Evolutionary conservation across 2,888 invertebrate species (phyloP).

Genomic region (Dynastes maya): DNA sequence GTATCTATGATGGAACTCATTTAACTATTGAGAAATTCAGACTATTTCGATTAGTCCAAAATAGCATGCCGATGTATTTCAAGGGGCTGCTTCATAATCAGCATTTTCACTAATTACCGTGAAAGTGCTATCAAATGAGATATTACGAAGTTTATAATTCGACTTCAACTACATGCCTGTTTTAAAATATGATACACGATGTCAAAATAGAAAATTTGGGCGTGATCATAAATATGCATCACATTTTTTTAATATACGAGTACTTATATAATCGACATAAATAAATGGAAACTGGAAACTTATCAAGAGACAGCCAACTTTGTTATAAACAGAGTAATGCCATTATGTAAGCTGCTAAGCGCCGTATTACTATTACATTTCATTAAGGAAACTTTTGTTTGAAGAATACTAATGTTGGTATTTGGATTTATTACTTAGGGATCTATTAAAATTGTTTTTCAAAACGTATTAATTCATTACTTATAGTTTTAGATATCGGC

Average conservation of each 20-base stretch:
- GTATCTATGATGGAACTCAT: not conserved
- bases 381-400: no score
- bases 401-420: no score
- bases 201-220: slow-evolving; percentile 16
- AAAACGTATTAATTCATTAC: no score
- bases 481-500: no score
- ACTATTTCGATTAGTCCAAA: not conserved
- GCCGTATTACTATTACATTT: no score
- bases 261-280: slow-evolving; percentile 17
- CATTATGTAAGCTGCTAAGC: not conserved
- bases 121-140: slow-evolving; percentile 13
- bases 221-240: slow-evolving; percentile 5
- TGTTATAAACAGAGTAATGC: not conserved
- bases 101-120: slow-evolving; percentile 22
- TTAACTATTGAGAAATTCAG: not conserved
- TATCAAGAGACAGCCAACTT: not conserved
- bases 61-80: not conserved
- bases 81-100: not conserved
- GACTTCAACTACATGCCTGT: not conserved
- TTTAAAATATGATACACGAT: not conserved
- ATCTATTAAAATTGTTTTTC: no score
- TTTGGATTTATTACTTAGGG: no score
- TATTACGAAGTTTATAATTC: slow-evolving; percentile 1
- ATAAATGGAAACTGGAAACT: slow-evolving; percentile 1
- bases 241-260: not conserved